Evolutionary conservation across 2,888 invertebrate species (phyloP), one percentile per base, ranked within the genome.

Genomic region (Polydrusus cervinus): DNA sequence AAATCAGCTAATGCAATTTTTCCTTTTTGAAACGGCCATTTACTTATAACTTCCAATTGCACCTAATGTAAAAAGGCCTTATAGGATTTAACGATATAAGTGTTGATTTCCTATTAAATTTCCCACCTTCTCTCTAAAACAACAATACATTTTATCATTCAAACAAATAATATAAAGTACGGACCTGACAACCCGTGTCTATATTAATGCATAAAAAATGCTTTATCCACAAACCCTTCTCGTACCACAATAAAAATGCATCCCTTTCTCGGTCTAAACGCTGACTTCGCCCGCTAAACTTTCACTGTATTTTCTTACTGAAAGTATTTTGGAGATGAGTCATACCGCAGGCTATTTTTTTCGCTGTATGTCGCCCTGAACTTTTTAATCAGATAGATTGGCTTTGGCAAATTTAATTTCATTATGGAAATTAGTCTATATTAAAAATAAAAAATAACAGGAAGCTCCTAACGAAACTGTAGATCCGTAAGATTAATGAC

Each of bases 351-450:
- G 55, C 34, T 67, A 67, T 49, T 67, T 67, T 61, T 62, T 62
- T 47, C 62, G 43, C 45, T 45, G 62, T 62, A 14, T 51, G 53
- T 53, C 66, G 34, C 18, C 53, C 57, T 13, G 72, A 66, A 66
- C 62, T 79, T 81, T 80, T 80, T 79, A 79, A 79, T 78, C 78
- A 81, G 80, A 80, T 82, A 79, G 81, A 83, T 83, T 80, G 77
- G 75, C 78, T 67, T 64, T 45, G 76, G 72, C 76, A 71, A 81
- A 78, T 79, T 82, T 81, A 82, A 82, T 83, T 82, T 82, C 81
- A 82, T 82, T 82, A 83, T 81, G 81, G 79, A 81, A 81, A 83
- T 83, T 81, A 79, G 79, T 79, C 79, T 77, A 79, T 80, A 77
- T 79, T 78, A 76, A 77, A 76, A 76, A 75, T 70, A 73, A 53